phyloP scores from a whole-genome alignment of 2,113 vertebrate species.

The Stigmatopora nigra region DNA sequence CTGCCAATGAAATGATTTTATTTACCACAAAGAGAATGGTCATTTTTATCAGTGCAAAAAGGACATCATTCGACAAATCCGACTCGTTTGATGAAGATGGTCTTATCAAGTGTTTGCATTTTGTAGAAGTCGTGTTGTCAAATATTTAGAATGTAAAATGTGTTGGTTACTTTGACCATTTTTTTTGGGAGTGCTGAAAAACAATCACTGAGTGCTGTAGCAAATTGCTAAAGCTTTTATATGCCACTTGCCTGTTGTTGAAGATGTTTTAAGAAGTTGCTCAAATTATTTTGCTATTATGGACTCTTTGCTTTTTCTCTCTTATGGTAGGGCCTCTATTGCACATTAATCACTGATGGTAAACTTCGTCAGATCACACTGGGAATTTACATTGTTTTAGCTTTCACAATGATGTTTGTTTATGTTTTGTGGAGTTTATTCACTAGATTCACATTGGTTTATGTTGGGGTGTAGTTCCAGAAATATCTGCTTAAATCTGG shows the following conservation, averaged over 20 bases:
- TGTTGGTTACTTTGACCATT: too few species aligned
- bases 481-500: conserved; percentile 17
- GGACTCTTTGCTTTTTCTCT: conserved; percentile 16
- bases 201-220: conserved; percentile 21
- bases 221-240: not conserved
- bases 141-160: too few species aligned
- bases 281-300: conserved; percentile 9
- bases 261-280: conserved; percentile 11
- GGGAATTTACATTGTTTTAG: not conserved
- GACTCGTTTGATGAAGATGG: not conserved
- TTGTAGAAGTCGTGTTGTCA: not conserved
- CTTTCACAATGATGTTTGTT: not conserved
- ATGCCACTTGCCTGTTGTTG: not conserved
- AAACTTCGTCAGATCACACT: conserved; percentile 14
- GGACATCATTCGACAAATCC: not conserved
- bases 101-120: not conserved
- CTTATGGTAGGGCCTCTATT: conserved; percentile 3
- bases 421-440: not conserved
- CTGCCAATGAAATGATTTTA: not conserved
- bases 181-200: not conserved
- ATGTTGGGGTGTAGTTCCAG: not conserved
- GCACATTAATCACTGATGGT: conserved; percentile 23
- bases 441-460: not conserved
- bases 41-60: not conserved
- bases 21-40: not conserved